A percentile compares a stretch with the other conserved stretches of the same genome.
Conservation (phyloP, 2,113 vertebrate species). For the Orycteropus afer region DNA sequence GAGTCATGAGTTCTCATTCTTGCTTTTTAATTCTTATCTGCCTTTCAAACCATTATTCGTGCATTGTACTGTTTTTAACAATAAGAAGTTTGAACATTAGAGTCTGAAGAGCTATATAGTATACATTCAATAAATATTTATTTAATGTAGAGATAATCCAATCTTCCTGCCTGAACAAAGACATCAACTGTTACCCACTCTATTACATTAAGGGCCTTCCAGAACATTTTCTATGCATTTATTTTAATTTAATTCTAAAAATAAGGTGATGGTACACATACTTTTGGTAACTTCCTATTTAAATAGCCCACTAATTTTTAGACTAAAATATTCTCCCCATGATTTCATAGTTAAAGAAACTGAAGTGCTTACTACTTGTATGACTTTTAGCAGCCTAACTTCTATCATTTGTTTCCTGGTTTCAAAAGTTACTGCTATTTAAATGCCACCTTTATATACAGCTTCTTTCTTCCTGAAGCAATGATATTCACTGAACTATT, state of each 20-base stretch:
- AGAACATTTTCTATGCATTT: background rate
- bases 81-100: background rate
- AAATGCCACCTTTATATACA: background rate
- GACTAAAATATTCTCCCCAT: background rate
- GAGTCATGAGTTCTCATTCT: background rate
- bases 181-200: background rate
- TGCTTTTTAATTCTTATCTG: background rate
- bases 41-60: background rate
- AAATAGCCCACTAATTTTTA: background rate
- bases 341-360: background rate
- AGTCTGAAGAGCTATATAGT: background rate
- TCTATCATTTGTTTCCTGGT: background rate
- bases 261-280: background rate
- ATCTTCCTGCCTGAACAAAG: background rate
- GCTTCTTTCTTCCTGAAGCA: background rate
- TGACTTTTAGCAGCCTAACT: background rate
- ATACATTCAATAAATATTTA: background rate
- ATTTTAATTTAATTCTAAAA: slow-evolving; percentile 45
- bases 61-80: slow-evolving; percentile 25
- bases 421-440: background rate
- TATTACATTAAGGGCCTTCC: background rate
- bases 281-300: background rate
- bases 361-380: background rate
- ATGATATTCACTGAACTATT: background rate
- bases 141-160: background rate